phyloP scores from a whole-genome alignment of 1,140 invertebrate genomes.

The Adoxophyes honmai region DNA sequence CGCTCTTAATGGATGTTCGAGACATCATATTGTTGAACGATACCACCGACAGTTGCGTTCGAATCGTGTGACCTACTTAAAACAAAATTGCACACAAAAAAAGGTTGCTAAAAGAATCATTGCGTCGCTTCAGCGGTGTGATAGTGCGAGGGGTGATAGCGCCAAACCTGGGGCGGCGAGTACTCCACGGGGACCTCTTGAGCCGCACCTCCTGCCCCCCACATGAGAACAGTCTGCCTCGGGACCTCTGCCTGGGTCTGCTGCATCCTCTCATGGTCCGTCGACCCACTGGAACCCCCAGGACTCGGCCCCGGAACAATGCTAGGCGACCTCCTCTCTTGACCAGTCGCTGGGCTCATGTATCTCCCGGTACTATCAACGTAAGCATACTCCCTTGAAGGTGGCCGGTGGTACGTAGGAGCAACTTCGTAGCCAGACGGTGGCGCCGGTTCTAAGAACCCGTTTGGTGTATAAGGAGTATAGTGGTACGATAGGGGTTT shows the following conservation, averaged over 20 bases:
- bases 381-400: conserved; percentile 77
- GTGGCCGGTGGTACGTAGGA: conserved; percentile 61
- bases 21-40: no score
- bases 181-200: conserved; percentile 65
- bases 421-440: conserved; percentile 71
- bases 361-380: conserved; percentile 68
- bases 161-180: conserved; percentile 71
- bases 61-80: conserved; percentile 24
- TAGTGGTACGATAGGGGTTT: conserved; percentile 87
- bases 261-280: conserved; percentile 56
- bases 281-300: conserved; percentile 55
- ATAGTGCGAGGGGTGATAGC: conserved; percentile 66
- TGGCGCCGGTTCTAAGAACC: conserved; percentile 84
- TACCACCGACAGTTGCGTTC: conserved; percentile 2
- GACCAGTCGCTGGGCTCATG: conserved; percentile 60
- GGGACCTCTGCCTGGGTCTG: conserved; percentile 79
- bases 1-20: no score
- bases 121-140: conserved; percentile 72
- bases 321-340: conserved; percentile 75
- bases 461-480: conserved; percentile 85
- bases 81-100: conserved; percentile 35
- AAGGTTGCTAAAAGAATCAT: conserved; percentile 30
- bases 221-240: conserved; percentile 92
- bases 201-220: conserved; percentile 80
- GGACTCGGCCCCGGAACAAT: conserved; percentile 68